Evolutionary conservation across 2,113 vertebrate genomes (phyloP).

Genomic region (Mastomys natalensis): DNA sequence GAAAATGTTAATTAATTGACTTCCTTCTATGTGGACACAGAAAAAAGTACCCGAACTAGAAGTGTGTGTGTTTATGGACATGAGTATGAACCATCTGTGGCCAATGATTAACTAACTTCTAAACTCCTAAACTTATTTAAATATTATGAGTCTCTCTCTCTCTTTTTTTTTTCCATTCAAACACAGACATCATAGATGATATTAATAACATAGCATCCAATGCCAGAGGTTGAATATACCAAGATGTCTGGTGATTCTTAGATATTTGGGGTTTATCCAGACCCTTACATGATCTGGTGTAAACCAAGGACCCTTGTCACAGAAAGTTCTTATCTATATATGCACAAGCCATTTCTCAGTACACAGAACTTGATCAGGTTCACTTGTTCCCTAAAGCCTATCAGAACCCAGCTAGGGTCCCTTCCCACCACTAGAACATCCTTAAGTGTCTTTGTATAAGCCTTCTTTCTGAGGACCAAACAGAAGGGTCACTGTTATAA

Average conservation of each 20-base stretch:
- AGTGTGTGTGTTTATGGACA: neutral
- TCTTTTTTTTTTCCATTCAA: neutral
- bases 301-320: neutral
- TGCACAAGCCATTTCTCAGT: neutral
- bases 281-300: neutral
- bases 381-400: neutral
- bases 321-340: neutral
- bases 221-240: neutral
- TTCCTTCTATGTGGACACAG: neutral
- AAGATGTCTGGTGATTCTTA: neutral
- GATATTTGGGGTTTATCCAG: neutral
- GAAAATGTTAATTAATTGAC: slow-evolving; percentile 23
- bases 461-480: neutral
- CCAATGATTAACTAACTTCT: neutral
- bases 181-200: neutral
- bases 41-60: neutral
- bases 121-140: neutral
- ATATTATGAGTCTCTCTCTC: neutral
- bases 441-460: neutral
- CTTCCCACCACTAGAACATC: neutral
- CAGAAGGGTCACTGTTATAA: neutral
- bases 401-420: neutral
- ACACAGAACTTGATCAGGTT: neutral
- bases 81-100: neutral
- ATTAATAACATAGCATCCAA: neutral